Evolutionary conservation across 2,113 vertebrate genomes (phyloP).

Genomic region (Progne subis): DNA sequence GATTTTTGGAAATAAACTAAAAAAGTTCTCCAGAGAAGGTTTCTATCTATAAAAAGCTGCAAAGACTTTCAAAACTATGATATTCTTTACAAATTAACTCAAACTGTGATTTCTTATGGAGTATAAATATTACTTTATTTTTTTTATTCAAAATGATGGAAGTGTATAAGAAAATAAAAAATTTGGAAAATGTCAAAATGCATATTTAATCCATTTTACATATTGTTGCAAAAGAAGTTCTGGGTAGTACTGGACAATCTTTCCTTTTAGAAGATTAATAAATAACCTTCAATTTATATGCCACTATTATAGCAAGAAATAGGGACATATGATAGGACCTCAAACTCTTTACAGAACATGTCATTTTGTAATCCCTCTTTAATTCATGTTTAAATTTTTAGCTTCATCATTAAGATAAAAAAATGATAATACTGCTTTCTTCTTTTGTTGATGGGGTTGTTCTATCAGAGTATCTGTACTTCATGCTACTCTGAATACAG

Average conservation of each 20-base stretch:
- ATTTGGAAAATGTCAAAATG: not conserved
- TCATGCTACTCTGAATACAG: accelerated
- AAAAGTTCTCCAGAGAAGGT: not conserved
- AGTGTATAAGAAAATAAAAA: not conserved
- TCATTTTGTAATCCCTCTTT: not conserved
- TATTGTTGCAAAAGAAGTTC: not conserved
- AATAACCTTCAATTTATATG: not conserved
- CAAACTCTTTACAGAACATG: not conserved
- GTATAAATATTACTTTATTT: not conserved
- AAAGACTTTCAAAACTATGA: not conserved
- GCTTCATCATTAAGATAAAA: not conserved
- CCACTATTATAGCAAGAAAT: not conserved
- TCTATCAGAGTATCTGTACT: not conserved
- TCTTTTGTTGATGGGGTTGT: not conserved
- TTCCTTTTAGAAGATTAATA: not conserved
- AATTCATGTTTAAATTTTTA: not conserved
- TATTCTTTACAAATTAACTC: not conserved
- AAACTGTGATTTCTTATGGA: not conserved
- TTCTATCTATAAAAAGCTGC: not conserved
- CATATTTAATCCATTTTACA: not conserved
- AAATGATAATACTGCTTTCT: not conserved
- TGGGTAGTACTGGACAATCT: not conserved
- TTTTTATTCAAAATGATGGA: not conserved
- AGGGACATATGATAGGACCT: not conserved
- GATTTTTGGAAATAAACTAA: not conserved